Conservation (phyloP, 2,888 invertebrate genomes). For the Alsophila aescularia region DNA sequence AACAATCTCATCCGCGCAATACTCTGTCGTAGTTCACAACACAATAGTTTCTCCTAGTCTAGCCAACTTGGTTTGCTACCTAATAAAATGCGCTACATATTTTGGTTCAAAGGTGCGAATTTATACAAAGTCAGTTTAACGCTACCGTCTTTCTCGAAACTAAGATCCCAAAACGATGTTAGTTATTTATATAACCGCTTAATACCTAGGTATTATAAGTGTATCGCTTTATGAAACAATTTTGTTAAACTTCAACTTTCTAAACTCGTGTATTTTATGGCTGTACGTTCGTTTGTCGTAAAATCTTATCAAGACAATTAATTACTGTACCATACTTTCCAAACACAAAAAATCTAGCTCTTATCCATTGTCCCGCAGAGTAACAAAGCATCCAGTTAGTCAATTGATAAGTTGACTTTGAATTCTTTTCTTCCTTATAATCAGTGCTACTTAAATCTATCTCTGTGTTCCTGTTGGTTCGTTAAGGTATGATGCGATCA, state of each 20-base stretch:
- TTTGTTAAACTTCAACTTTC: background rate
- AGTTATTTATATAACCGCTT: background rate
- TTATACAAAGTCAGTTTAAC: slow-evolving; percentile 4
- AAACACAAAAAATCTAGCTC: slow-evolving; percentile 16
- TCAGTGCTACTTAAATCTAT: slow-evolving; percentile 74
- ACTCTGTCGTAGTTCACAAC: slow-evolving; percentile 53
- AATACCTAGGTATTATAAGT: background rate
- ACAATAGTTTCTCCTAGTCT: slow-evolving; percentile 58
- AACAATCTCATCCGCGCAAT: slow-evolving; percentile 71
- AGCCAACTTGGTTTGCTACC: slow-evolving; percentile 38
- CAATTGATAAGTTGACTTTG: slow-evolving; percentile 34
- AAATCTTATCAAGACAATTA: slow-evolving; percentile 17
- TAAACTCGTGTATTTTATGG: background rate
- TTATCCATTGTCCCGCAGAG: slow-evolving; percentile 27
- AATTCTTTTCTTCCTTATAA: slow-evolving; percentile 47
- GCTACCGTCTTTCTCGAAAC: background rate
- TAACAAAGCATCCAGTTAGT: slow-evolving; percentile 31
- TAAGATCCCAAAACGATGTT: slow-evolving; percentile 4
- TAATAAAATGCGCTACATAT: slow-evolving; percentile 14
- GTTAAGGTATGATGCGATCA: slow-evolving; percentile 78
- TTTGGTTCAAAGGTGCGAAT: slow-evolving; percentile 18
- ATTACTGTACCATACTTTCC: slow-evolving; percentile 17
- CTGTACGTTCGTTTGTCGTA: slow-evolving; percentile 1
- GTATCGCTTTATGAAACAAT: background rate
- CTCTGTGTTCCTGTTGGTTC: slow-evolving; percentile 69